Percentiles rank a stretch among this genome's conserved stretches.
These are phyloP conservation scores for Adoxophyes honmai DNA, from an alignment of 1,140 invertebrate species.

Conservation along the genomic window DNA sequence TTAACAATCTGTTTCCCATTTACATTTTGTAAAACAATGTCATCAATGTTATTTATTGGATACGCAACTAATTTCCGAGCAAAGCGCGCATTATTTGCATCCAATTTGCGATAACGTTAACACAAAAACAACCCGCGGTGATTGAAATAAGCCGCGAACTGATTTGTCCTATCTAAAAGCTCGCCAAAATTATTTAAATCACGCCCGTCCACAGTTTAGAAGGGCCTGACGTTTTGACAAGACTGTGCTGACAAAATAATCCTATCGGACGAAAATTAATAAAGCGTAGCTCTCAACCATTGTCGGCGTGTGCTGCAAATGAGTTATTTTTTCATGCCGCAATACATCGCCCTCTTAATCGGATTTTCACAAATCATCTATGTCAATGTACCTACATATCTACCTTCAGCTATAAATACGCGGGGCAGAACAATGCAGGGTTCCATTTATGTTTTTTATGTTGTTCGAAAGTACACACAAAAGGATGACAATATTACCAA, in stretches of 20 bases:
- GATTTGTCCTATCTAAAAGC: neutral
- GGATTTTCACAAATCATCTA: constrained; percentile 9
- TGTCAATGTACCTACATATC: no score
- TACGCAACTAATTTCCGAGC: no score
- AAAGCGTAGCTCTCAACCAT: constrained; percentile 11
- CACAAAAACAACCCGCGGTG: neutral
- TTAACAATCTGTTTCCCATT: no score
- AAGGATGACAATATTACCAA: no score
- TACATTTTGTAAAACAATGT: no score
- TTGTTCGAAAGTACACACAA: no score
- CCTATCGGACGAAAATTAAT: constrained; percentile 15
- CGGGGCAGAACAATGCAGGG: no score
- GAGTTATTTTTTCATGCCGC: constrained; percentile 29
- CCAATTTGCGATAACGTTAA: neutral
- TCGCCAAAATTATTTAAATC: neutral
- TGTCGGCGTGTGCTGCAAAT: constrained; percentile 25
- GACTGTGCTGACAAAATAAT: constrained; percentile 10
- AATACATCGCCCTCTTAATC: constrained; percentile 23
- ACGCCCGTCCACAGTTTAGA: neutral
- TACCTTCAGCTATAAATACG: no score
- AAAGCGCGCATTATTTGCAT: neutral
- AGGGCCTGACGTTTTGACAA: constrained; percentile 12
- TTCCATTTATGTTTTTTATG: no score
- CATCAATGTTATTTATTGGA: no score
- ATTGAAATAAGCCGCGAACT: neutral